Base-by-base conservation (phyloP, 2,888 invertebrate species). In the Plagiodera versicolora region DNA sequence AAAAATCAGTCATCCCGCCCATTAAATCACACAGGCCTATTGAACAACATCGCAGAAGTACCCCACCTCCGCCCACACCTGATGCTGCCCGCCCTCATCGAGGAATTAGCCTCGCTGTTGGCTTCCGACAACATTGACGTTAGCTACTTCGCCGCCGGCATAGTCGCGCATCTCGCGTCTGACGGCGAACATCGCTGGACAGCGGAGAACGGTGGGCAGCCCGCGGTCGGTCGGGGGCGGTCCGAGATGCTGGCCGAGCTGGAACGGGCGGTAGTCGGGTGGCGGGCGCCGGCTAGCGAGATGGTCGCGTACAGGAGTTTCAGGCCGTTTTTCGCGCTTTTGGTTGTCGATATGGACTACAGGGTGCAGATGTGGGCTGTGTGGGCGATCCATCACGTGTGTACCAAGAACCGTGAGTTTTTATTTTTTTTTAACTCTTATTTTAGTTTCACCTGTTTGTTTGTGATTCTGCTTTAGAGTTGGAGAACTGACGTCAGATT, bases 381-480 rank as follows among this genome's bases (percentile, higher is more conserved):
- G 3, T 91, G 91, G 91, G 90, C 90, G 1, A 87, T 91, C 68
- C 87, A 89, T 74, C 90, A 91, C 75, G 90, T 91, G 56, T 89
- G 89, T 73, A 86, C 87, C n/a, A 89, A 87, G 75, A 88, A 87
- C 77, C 85, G 87, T 87, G 77, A 82, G 84, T 82, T 56, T 6
- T 46, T 30, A 6, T 47, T 46, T 24, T 28, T 10, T 52, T 20
- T 57, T 19, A 24, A 14, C 56, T 28, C 24, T 8, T 28, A 52
- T 57, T 19, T 57, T 8, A n/a, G n/a, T n/a, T n/a, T n/a, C n/a
- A n/a, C n/a, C n/a, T n/a, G n/a, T n/a, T n/a, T n/a, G n/a, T n/a
- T n/a, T n/a, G n/a, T n/a, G n/a, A n/a, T n/a, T n/a, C 48, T 32
- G 46, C 19, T 17, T 45, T 45, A 2, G 11, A 17, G 10, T 45